A percentile compares a stretch with the other conserved stretches of the same genome.
phyloP scores from a whole-genome alignment of 2,113 vertebrate species.

The Callopanchax toddi region DNA sequence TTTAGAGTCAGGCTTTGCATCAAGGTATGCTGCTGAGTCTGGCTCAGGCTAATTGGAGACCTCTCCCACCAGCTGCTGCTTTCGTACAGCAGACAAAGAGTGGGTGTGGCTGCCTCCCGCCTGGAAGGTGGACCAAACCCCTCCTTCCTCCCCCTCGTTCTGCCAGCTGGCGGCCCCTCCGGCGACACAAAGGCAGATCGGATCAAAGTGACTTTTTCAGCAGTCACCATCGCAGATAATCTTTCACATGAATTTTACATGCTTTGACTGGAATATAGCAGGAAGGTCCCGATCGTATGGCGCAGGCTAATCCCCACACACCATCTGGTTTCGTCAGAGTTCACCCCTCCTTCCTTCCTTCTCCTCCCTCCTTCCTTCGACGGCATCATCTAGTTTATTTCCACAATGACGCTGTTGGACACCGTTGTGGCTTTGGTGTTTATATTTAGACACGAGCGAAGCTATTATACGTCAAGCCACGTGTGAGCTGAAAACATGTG shows the following conservation, averaged over 20 bases:
- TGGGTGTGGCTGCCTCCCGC: conserved; percentile 66
- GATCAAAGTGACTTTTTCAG: conserved; percentile 77
- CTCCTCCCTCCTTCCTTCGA: conserved; percentile 28
- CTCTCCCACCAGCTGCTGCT: conserved; percentile 73
- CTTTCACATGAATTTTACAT: conserved; percentile 77
- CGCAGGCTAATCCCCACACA: conserved; percentile 70
- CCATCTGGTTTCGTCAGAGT: conserved; percentile 72
- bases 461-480: conserved; percentile 60
- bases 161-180: conserved; percentile 72
- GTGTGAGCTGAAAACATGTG: conserved; percentile 72
- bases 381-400: conserved; percentile 66
- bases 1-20: not conserved
- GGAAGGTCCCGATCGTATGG: conserved; percentile 69
- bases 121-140: conserved; percentile 59
- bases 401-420: conserved; percentile 51
- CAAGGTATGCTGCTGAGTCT: conserved; percentile 29
- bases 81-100: conserved; percentile 67
- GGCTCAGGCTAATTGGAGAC: conserved; percentile 60
- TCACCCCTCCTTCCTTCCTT: conserved; percentile 32
- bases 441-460: conserved; percentile 73
- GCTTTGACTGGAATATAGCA: conserved; percentile 54
- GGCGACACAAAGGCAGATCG: conserved; percentile 63
- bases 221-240: conserved; percentile 70
- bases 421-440: conserved; percentile 53
- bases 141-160: conserved; percentile 27